Evolutionary conservation across 2,113 vertebrate species (phyloP), one percentile per base, ranked within the genome.

Genomic region (Colistium nudipinnis): DNA sequence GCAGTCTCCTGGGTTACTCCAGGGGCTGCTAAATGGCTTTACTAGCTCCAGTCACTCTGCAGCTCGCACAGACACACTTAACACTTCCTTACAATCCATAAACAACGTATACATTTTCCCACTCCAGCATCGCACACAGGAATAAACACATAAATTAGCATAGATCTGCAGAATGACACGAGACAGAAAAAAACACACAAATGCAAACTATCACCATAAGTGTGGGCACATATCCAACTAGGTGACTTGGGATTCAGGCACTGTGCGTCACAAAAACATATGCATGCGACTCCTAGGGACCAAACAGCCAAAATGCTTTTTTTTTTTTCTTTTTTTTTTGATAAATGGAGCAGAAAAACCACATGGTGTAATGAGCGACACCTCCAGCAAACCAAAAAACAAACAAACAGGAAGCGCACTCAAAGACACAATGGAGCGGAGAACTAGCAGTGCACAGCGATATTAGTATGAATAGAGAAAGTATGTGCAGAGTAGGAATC

Each of bases 11-110:
- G 88, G 83, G 83, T 81, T 82, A 70, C 87, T 91, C 85, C 80
- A 76, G 88, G 86, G 90, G 81, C 83, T 67, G 74, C 79, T 81
- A 88, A 91, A 90, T 87, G 76, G 83, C 90, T 91, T 91, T 86
- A 91, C 88, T 85, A 87, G 88, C 86, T 81, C 75, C 75, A 83
- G 88, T 89, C 84, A 79, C 84, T 86, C 83, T 65, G 84, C 89
- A 87, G 85, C 85, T 77, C 54, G 30, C 76, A 85, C 70, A 81
- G 72, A 85, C 84, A 86, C 86, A 89, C 88, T 91, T 91, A 88
- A 89, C 90, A 90, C 90, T 83, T 88, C 84, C 82, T 82, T 78
- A 81, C 80, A 76, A 80, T 74, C 87, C 69, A 90, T 89, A 90
- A 90, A 89, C 88, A 89, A 85, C 59, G 43, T 61, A 69, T 78